phyloP scores from a whole-genome alignment of 2,113 vertebrate species.

The Sialia sialis region DNA sequence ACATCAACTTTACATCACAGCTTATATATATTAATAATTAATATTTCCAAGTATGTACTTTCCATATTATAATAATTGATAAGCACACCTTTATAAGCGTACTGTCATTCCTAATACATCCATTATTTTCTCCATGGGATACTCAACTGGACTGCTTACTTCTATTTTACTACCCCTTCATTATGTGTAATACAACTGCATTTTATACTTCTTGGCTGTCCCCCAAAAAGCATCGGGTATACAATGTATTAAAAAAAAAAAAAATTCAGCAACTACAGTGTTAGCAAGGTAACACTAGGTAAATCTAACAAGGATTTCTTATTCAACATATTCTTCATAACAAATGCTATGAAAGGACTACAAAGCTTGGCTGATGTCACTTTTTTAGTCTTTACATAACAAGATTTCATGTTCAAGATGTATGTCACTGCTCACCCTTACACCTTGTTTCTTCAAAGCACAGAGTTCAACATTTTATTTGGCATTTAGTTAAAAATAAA shows the following conservation, averaged over 20 bases:
- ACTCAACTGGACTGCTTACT: background rate
- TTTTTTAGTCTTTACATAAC: background rate
- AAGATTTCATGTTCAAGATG: background rate
- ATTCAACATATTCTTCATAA: background rate
- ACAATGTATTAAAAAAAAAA: background rate
- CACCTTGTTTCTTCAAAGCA: conserved; percentile 33
- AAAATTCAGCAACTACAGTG: background rate
- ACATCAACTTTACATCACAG: background rate
- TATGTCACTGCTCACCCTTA: conserved; percentile 32
- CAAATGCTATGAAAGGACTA: background rate
- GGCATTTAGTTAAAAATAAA: conserved; percentile 82
- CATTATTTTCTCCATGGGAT: background rate
- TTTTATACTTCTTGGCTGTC: background rate
- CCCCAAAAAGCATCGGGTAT: background rate
- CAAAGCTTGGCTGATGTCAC: background rate
- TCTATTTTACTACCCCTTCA: background rate
- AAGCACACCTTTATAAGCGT: background rate
- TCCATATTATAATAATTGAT: background rate
- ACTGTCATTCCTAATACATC: background rate
- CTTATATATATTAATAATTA: background rate
- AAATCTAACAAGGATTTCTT: conserved; percentile 17
- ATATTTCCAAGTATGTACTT: background rate
- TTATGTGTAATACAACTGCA: background rate
- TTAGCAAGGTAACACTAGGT: background rate
- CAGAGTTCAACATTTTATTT: conserved; percentile 73